Evolutionary conservation across 2,797 vertebrate species (phyloP), one percentile per base, ranked within the genome.

Genomic region (Helicolenus hilgendorfi): DNA sequence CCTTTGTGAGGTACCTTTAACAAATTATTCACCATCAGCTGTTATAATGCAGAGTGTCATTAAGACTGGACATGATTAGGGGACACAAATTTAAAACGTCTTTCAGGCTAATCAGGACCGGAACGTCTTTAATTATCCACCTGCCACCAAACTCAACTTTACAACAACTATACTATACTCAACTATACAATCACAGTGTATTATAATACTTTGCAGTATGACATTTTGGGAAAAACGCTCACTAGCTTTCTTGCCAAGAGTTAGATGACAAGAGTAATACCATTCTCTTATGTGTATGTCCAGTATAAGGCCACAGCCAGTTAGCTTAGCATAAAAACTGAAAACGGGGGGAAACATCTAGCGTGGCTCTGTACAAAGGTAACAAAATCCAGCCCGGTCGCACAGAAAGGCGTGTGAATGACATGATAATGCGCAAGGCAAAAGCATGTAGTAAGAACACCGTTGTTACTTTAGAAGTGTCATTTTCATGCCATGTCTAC

Each of bases 1-100:
- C 56, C 33, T 78, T 63, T 55, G 26, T 70, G 53, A 80, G 58
- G 59, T 65, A 55, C 74, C 86, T 38, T 81, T 67, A 59, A 63
- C 20, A 78, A 35, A 81, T 35, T 0, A 77, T 72, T 70, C 4
- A 72, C 14, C 18, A 71, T 73, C 67, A 22, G 33, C 11, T 69
- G 20, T 81, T 15, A 70, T 62, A 31, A 60, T 72, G 13, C 29
- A 63, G 26, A 41, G 26, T 1, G 1, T 33, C 31, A 72, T 56
- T 59, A 41, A 56, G 31, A 72, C n/a, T 33, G 18, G 18, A 58
- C 72, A 41, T 18, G 11, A 72, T 36, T 13, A 41, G 20, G 22
- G 15, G 70, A 65, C n/a, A 31, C 35, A 68, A n/a, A 80, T n/a
- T 27, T 4, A 29, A 35, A 69, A 41, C 14, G 15, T 4, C 3